Base-by-base conservation (phyloP, 1,140 invertebrate genomes). In the Drosophila funebris region DNA sequence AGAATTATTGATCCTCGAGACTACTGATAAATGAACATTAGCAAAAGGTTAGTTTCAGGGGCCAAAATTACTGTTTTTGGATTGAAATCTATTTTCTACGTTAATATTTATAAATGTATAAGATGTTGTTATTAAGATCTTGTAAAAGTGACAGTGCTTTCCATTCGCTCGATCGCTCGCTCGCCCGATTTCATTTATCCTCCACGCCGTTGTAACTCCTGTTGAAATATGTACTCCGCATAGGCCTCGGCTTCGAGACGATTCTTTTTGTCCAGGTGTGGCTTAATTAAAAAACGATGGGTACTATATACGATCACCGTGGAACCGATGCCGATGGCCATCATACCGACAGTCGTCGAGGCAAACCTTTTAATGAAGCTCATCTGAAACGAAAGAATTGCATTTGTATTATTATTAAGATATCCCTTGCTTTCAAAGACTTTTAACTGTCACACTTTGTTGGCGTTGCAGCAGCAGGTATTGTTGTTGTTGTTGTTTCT, bases 341-440 rank as follows among this genome's bases (percentile, higher is more conserved):
- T 67, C 75, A 91, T 14, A 60, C 91, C 77, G 77, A 91, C 70
- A 74, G 91, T 73, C 27, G 88, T 66, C 61, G 83, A 60, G 56
- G 92, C 68, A 60, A 88, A 69, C 44, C 58, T 60, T 67, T 90
- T 93, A 74, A 88, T 92, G 72, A 77, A 76, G 56, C 73, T 93
- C 78, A 92, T 93, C 71, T 90, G 73, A 0, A 83, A 89, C 64
- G 80, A 73, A 81, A 70, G 54, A n/a, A n/a, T n/a, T n/a, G n/a
- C 41, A 73, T 85, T 48, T 87, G 29, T 1, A 57, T 43, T 33
- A 13, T 7, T 58, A 29, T 24, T 5, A 16, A 36, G 0, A 2
- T 18, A 27, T 33, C 24, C 5, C 3, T 20, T 57, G 13, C 50
- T 27, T 4, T 44, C 5, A 20, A 16, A 16, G 7, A 44, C 2